Conservation (phyloP, 2,113 vertebrate species). For the Columba janthina region DNA sequence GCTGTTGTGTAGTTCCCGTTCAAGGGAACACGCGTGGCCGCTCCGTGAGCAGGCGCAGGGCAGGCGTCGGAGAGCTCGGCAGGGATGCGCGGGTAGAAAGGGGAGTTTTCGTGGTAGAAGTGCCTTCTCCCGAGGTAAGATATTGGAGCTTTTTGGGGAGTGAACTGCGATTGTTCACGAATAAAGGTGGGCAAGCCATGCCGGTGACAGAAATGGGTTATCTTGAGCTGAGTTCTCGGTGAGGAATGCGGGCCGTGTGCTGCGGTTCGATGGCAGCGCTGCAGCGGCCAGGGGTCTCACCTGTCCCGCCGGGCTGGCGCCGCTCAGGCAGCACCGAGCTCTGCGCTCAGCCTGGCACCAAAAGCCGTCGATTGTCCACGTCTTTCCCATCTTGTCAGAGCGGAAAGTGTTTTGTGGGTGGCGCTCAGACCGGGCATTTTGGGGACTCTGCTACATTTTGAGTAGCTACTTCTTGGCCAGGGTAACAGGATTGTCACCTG, state of each 20-base stretch:
- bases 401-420: background rate
- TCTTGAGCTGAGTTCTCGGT: too few species aligned
- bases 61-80: too few species aligned
- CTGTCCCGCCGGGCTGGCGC: too few species aligned
- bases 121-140: background rate
- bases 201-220: background rate
- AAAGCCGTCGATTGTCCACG: background rate
- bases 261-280: too few species aligned
- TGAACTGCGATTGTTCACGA: rapidly evolving
- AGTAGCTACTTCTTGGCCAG: rapidly evolving
- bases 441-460: rapidly evolving
- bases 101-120: rapidly evolving
- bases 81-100: too few species aligned
- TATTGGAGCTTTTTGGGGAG: background rate
- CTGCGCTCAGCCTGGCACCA: background rate
- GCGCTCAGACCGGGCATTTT: too few species aligned
- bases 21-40: too few species aligned
- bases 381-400: rapidly evolving
- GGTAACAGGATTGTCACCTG: too few species aligned
- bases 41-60: too few species aligned
- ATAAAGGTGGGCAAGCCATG: too few species aligned
- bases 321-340: too few species aligned
- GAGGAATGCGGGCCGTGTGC: background rate
- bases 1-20: too few species aligned
- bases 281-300: background rate